These are phyloP conservation scores for Idaea aversata DNA, from an alignment of 2,888 invertebrate genomes.

Conservation along the genomic window DNA sequence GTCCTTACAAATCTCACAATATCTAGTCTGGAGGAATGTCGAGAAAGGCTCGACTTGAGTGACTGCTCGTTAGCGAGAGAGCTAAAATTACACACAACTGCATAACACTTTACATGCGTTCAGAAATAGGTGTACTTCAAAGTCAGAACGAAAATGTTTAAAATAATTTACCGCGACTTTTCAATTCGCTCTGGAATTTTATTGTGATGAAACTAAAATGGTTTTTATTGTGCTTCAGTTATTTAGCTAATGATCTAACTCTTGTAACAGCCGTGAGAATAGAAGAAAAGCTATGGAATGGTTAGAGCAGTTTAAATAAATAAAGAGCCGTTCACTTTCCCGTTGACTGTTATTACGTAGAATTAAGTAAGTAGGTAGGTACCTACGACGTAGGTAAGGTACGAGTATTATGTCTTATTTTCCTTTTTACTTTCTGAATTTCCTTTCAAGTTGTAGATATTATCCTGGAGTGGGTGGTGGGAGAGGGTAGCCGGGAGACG, in stretches of 20 bases:
- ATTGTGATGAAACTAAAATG: background rate
- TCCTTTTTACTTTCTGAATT: slow-evolving; percentile 34
- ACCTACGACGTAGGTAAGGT: slow-evolving; percentile 9
- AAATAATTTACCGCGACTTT: slow-evolving; percentile 17
- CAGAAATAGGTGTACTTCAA: slow-evolving; percentile 44
- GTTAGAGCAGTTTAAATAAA: background rate
- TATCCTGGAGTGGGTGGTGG: slow-evolving; percentile 31
- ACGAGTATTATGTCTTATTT: background rate
- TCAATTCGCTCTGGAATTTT: slow-evolving; percentile 16
- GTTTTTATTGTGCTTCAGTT: background rate
- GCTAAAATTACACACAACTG: slow-evolving; percentile 64
- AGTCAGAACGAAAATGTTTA: slow-evolving; percentile 37
- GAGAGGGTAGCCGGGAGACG: slow-evolving; percentile 27
- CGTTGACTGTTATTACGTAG: slow-evolving; percentile 1
- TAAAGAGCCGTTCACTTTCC: background rate
- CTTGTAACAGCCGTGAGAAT: background rate
- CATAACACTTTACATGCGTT: slow-evolving; percentile 54
- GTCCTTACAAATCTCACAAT: slow-evolving; percentile 65
- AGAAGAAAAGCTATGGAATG: background rate
- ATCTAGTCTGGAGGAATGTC: slow-evolving; percentile 57
- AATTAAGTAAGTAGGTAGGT: background rate
- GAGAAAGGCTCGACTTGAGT: slow-evolving; percentile 57
- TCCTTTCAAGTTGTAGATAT: slow-evolving; percentile 36
- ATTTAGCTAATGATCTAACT: background rate
- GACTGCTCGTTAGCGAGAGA: slow-evolving; percentile 71